These are phyloP conservation scores for Netelia fuscicornis DNA, from an alignment of 2,888 invertebrate genomes.

Conservation along the genomic window DNA sequence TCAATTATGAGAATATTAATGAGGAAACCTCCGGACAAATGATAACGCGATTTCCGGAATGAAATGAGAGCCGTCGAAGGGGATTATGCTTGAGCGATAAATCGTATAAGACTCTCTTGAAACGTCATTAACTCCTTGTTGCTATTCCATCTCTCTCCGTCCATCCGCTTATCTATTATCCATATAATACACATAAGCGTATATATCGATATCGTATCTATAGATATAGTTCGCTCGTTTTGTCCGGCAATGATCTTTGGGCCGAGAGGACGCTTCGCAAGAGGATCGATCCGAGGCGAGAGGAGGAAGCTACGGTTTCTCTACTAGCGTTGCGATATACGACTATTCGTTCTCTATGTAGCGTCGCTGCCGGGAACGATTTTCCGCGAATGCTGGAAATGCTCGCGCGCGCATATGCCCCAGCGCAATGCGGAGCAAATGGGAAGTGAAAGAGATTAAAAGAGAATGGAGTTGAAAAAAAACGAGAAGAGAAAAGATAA, in stretches of 20 bases:
- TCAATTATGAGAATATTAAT: too few species aligned
- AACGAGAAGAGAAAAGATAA: background rate
- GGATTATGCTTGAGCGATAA: conserved; percentile 31
- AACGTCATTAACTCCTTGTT: conserved; percentile 12
- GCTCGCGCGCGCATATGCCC: conserved; percentile 59
- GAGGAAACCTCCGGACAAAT: background rate
- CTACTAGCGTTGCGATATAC: conserved; percentile 37
- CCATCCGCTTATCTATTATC: conserved; percentile 6
- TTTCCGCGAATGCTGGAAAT: conserved; percentile 54
- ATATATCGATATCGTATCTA: conserved; percentile 10
- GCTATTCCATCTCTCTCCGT: conserved; percentile 6
- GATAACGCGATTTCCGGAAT: conserved; percentile 15
- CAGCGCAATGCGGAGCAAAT: conserved; percentile 66
- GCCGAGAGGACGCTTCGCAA: conserved; percentile 19
- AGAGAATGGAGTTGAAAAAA: conserved; percentile 60
- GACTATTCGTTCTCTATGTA: conserved; percentile 46
- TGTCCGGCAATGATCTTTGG: conserved; percentile 36
- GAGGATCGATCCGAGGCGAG: conserved; percentile 62
- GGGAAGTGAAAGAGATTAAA: conserved; percentile 67
- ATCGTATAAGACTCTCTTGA: conserved; percentile 16
- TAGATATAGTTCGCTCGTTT: conserved; percentile 36
- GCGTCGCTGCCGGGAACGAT: conserved; percentile 56
- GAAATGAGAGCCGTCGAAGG: background rate
- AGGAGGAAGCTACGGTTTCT: conserved; percentile 58
- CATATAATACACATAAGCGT: background rate